Percentiles rank a stretch among this genome's conserved stretches.
Conservation (phyloP, 2,797 vertebrate genomes). For the Anas georgica region DNA sequence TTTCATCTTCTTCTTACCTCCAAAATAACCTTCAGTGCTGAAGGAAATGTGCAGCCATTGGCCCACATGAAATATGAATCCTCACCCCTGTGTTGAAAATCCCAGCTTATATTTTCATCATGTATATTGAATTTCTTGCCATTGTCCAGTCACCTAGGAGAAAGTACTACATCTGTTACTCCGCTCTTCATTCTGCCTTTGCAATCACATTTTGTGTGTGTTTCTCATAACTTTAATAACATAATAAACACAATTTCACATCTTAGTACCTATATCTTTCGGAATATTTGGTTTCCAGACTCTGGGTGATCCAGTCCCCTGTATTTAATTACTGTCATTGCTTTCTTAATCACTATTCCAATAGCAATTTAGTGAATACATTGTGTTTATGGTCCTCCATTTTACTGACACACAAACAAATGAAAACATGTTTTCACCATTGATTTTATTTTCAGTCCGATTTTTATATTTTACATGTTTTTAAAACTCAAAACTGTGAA, state of each 20-base stretch:
- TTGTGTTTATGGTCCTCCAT: neutral
- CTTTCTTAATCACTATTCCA: neutral
- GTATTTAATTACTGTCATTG: neutral
- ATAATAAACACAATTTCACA: neutral
- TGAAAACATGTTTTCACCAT: neutral
- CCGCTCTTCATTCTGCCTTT: neutral
- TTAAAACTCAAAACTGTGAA: neutral
- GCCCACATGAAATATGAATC: neutral
- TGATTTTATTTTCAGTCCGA: neutral
- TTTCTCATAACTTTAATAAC: neutral
- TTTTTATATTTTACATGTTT: neutral
- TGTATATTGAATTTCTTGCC: conserved; percentile 1
- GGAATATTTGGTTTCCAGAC: neutral
- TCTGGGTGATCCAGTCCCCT: neutral
- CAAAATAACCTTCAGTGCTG: neutral
- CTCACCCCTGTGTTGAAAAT: neutral
- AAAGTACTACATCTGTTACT: neutral
- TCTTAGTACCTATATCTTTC: neutral
- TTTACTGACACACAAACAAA: neutral
- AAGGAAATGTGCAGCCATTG: conserved; percentile 11
- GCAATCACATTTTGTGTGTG: neutral
- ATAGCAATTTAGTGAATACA: neutral
- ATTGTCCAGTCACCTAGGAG: neutral
- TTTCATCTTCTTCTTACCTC: conserved; percentile 29
- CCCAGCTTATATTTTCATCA: conserved; percentile 23